Percentiles rank a stretch among this genome's conserved stretches.
Evolutionary conservation across 2,888 invertebrate genomes (phyloP).

Genomic region (Pterostichus madidus): DNA sequence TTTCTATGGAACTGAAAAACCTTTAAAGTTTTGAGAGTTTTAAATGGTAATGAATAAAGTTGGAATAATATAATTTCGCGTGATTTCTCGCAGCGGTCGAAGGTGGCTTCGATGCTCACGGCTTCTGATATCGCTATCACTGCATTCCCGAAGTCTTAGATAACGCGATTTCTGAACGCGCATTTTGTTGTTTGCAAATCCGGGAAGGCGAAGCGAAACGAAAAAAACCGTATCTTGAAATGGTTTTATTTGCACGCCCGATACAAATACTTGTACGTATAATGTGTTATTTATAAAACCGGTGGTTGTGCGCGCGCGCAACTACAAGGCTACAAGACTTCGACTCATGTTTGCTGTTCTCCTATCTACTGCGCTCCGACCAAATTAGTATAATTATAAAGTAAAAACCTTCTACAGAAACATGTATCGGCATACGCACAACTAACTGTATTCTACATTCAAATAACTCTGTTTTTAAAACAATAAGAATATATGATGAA

Average conservation of each 20-base stretch:
- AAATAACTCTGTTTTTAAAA: no score
- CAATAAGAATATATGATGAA: no score
- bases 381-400: slow-evolving; percentile 63
- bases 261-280: slow-evolving; percentile 54
- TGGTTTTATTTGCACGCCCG: slow-evolving; percentile 53
- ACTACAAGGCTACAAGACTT: slow-evolving; percentile 33
- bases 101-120: slow-evolving; percentile 15
- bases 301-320: slow-evolving; percentile 46
- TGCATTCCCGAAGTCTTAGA: slow-evolving; percentile 38
- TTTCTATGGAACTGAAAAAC: no score
- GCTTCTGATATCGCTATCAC: slow-evolving; percentile 30
- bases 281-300: slow-evolving; percentile 61
- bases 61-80: no score
- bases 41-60: no score
- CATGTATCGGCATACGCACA: slow-evolving; percentile 16
- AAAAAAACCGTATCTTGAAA: slow-evolving; percentile 53
- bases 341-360: slow-evolving; percentile 50
- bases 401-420: slow-evolving; percentile 10
- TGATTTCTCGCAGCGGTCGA: background rate
- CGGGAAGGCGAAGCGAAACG: slow-evolving; percentile 50
- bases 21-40: no score
- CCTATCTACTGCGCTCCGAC: slow-evolving; percentile 41
- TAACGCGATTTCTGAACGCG: slow-evolving; percentile 49
- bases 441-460: no score
- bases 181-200: slow-evolving; percentile 53